A percentile compares a stretch with the other conserved stretches of the same genome.
Evolutionary conservation across 2,113 vertebrate species (phyloP).

Genomic region (Hymenochirus boettgeri): DNA sequence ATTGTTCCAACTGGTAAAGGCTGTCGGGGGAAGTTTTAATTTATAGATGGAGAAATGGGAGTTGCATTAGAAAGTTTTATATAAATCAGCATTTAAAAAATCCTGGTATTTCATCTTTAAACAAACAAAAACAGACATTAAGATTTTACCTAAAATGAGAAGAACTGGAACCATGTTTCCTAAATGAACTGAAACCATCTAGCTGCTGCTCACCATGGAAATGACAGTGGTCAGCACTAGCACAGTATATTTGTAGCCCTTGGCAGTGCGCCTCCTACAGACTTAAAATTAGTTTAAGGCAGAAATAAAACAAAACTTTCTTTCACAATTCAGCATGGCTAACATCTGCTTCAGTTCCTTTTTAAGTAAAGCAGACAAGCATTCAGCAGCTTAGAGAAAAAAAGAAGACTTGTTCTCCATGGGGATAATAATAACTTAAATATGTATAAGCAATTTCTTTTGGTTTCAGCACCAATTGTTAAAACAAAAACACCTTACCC

Average conservation of each 20-base stretch:
- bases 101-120: no score
- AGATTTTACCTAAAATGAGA: constrained; percentile 25
- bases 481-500: no score
- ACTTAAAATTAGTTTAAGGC: background rate
- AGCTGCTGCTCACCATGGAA: constrained; percentile 9
- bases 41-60: no score
- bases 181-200: background rate
- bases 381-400: constrained; percentile 15
- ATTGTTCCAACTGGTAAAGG: no score
- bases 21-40: no score
- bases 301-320: constrained; percentile 23
- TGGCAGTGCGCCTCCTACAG: constrained; percentile 22
- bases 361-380: background rate
- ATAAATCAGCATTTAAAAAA: no score
- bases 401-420: constrained; percentile 17
- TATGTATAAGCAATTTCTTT: background rate
- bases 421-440: constrained; percentile 11
- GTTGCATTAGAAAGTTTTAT: no score
- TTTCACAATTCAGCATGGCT: constrained; percentile 29
- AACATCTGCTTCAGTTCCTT: constrained; percentile 18
- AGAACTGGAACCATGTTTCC: constrained; percentile 15
- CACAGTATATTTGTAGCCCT: constrained; percentile 18
- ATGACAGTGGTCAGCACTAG: constrained; percentile 5
- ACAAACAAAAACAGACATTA: background rate
- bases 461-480: background rate